These are phyloP conservation scores for Gymnodraco acuticeps DNA, from an alignment of 2,797 vertebrate species.

Conservation along the genomic window DNA sequence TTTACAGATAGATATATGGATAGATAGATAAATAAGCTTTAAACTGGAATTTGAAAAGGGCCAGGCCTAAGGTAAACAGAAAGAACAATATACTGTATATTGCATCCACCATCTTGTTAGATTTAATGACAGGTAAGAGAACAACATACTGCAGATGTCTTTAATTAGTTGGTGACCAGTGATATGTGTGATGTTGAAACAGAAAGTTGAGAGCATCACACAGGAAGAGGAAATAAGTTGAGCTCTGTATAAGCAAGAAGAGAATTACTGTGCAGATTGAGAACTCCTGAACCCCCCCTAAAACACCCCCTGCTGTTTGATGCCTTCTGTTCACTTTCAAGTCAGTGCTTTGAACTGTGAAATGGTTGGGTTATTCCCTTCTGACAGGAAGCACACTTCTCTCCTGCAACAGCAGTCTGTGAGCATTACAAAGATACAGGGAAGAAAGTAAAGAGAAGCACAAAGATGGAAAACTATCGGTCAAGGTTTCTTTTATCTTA, in stretches of 20 bases:
- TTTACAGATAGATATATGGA: too few relatives aligned
- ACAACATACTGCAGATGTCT: not conserved
- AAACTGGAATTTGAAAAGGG: too few relatives aligned
- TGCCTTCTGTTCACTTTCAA: conserved; percentile 21
- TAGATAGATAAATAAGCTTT: too few relatives aligned
- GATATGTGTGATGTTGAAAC: not conserved
- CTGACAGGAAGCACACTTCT: conserved; percentile 11
- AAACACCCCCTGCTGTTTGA: conserved; percentile 1
- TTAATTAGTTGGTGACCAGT: not conserved
- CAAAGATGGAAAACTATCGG: not conserved
- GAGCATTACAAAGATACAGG: conserved; percentile 9
- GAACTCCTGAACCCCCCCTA: not conserved
- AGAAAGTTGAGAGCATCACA: not conserved
- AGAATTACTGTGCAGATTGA: conserved; percentile 1
- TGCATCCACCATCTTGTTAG: not conserved
- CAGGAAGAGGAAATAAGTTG: not conserved
- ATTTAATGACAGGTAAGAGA: not conserved
- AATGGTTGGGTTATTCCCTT: conserved; percentile 29
- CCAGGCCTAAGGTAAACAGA: not conserved
- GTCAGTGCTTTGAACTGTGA: conserved; percentile 20
- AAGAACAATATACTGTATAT: not conserved
- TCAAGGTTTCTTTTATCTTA: not conserved
- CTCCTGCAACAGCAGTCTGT: not conserved
- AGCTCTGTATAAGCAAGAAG: not conserved
- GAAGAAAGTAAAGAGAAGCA: not conserved